Evolutionary conservation across 1,140 invertebrate genomes (phyloP).

Genomic region (Drosophila setifemur): DNA sequence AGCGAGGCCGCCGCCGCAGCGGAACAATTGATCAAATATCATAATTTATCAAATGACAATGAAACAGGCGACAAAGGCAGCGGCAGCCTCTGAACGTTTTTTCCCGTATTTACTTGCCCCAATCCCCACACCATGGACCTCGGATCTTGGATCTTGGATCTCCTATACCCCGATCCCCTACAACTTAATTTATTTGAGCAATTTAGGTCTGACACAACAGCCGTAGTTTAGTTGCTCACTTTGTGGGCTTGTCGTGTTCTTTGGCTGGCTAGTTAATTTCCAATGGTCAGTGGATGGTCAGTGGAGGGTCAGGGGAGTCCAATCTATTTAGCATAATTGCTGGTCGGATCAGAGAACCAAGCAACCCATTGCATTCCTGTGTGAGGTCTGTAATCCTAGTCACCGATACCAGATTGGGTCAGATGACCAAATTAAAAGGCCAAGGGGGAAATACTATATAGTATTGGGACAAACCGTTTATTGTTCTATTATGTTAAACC

Average conservation of each 20-base stretch:
- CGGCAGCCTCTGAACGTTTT: conserved; percentile 66
- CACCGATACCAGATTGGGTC: conserved; percentile 17
- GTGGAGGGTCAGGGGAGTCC: conserved; percentile 55
- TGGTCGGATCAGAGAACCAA: conserved; percentile 10
- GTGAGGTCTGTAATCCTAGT: conserved; percentile 52
- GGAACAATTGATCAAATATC: conserved; percentile 81
- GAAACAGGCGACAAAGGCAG: conserved; percentile 50
- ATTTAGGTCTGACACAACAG: conserved; percentile 70
- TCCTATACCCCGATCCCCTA: conserved; percentile 31
- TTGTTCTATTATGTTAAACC: conserved; percentile 40
- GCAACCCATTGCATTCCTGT: conserved; percentile 10
- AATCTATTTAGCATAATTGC: conserved; percentile 77
- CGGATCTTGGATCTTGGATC: neutral
- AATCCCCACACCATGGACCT: conserved; percentile 58
- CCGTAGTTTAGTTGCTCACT: conserved; percentile 41
- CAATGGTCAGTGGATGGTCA: too few species aligned
- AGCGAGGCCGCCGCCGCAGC: conserved; percentile 25
- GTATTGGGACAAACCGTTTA: conserved; percentile 39
- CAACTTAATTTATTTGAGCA: conserved; percentile 81
- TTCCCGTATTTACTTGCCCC: conserved; percentile 73
- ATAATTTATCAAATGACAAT: conserved; percentile 82
- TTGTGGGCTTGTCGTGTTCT: conserved; percentile 26
- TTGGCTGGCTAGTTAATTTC: conserved; percentile 67
- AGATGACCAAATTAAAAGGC: conserved; percentile 43
- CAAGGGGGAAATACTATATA: conserved; percentile 17